Conservation (phyloP, 2,113 vertebrate species). For the Guaruba guarouba region DNA sequence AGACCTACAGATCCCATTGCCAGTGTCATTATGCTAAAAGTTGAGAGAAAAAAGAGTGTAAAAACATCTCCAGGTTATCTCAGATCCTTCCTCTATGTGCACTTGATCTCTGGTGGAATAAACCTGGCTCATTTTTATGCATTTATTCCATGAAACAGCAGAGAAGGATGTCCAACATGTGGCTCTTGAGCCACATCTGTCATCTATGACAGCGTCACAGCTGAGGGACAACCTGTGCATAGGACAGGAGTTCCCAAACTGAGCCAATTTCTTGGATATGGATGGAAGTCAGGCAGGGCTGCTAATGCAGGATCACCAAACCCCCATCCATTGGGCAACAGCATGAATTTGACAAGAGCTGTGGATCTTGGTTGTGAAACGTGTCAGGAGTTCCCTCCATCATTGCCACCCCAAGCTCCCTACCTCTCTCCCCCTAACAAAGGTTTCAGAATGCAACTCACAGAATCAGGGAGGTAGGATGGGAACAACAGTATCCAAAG, state of each 20-base stretch:
- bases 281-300: background rate
- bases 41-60: background rate
- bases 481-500: constrained; percentile 16
- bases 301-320: background rate
- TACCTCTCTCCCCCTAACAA: background rate
- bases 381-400: background rate
- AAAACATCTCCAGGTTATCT: background rate
- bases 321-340: rapidly evolving
- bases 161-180: background rate
- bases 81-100: background rate
- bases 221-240: background rate
- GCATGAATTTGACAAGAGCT: background rate
- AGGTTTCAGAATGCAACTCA: background rate
- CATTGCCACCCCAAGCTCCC: rapidly evolving
- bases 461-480: background rate
- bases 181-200: background rate
- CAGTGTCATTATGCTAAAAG: background rate
- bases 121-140: background rate
- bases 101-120: background rate
- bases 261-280: background rate
- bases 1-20: background rate
- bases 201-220: background rate
- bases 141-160: background rate
- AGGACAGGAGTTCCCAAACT: background rate
- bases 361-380: rapidly evolving